Evolutionary conservation across 37 sponge, comb jelly and placozoan species (phyloP).

Genomic region (Petrosia ficiformis): DNA sequence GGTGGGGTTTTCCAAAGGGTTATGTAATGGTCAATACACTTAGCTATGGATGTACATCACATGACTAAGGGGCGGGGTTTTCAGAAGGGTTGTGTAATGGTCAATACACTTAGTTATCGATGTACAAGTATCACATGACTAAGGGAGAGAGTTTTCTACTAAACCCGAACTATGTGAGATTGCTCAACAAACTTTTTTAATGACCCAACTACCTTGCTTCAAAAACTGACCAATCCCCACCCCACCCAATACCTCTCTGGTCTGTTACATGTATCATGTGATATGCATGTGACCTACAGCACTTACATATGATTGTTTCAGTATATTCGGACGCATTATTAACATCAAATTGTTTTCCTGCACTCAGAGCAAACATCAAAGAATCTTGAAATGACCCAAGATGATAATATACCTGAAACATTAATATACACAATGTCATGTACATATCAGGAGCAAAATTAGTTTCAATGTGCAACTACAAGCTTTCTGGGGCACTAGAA

Average conservation of each 20-base stretch:
- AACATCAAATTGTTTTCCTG: slow-evolving; percentile 87
- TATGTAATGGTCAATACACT: slow-evolving; percentile 89
- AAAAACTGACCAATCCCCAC: no score
- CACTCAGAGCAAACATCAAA: slow-evolving; percentile 85
- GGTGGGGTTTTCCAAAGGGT: slow-evolving; percentile 23
- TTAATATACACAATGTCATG: no score
- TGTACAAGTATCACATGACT: no score
- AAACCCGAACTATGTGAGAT: neutral
- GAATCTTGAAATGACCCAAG: slow-evolving; percentile 94
- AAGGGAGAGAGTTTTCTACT: neutral
- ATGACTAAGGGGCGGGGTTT: neutral
- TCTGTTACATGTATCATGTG: no score
- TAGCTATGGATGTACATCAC: no score
- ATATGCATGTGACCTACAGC: no score
- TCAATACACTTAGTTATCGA: slow-evolving; percentile 91
- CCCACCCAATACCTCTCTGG: no score
- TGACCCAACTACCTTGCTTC: no score
- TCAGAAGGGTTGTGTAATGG: slow-evolving; percentile 70
- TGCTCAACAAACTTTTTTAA: neutral
- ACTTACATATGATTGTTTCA: slow-evolving; percentile 91
- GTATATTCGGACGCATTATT: slow-evolving; percentile 87
- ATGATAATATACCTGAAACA: slow-evolving; percentile 89
- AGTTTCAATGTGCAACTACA: no score
- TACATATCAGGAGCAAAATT: no score
- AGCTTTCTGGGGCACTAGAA: no score